Conservation (phyloP, 2,888 invertebrate genomes). For the Ochropleura plecta region DNA sequence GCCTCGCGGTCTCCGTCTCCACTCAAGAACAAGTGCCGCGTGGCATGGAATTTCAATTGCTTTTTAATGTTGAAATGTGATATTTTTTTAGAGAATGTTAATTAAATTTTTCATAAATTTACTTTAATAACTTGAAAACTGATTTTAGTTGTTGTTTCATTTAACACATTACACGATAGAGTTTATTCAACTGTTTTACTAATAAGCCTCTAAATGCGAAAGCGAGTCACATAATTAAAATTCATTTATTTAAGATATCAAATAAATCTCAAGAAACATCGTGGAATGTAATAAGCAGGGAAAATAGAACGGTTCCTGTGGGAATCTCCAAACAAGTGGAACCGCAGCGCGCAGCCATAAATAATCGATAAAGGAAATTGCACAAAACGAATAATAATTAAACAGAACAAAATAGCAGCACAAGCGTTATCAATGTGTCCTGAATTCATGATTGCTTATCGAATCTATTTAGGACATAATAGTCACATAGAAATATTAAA, state of each 20-base stretch:
- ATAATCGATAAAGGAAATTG: conserved; percentile 5
- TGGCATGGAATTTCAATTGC: too few relatives aligned
- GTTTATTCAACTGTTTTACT: too few relatives aligned
- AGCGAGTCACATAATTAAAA: too few relatives aligned
- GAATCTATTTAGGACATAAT: conserved; percentile 35
- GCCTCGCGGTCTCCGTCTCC: too few relatives aligned
- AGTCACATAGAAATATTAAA: conserved; percentile 31
- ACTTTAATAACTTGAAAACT: too few relatives aligned
- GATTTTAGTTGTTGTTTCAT: too few relatives aligned
- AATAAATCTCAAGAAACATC: background rate
- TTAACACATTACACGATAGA: too few relatives aligned
- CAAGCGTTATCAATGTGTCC: conserved; percentile 67
- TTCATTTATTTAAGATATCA: background rate
- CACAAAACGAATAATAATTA: conserved; percentile 9
- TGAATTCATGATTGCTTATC: conserved; percentile 63
- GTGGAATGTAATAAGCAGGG: background rate
- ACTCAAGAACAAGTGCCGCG: too few relatives aligned
- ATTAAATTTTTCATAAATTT: too few relatives aligned
- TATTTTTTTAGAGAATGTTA: too few relatives aligned
- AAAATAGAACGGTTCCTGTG: background rate
- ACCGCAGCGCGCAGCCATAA: conserved; percentile 1
- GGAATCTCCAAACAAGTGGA: background rate
- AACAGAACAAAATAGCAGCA: conserved; percentile 43
- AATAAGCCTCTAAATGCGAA: too few relatives aligned
- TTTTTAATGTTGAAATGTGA: too few relatives aligned